phyloP scores from a whole-genome alignment of 2,797 vertebrate genomes.

The Myotis daubentonii region DNA sequence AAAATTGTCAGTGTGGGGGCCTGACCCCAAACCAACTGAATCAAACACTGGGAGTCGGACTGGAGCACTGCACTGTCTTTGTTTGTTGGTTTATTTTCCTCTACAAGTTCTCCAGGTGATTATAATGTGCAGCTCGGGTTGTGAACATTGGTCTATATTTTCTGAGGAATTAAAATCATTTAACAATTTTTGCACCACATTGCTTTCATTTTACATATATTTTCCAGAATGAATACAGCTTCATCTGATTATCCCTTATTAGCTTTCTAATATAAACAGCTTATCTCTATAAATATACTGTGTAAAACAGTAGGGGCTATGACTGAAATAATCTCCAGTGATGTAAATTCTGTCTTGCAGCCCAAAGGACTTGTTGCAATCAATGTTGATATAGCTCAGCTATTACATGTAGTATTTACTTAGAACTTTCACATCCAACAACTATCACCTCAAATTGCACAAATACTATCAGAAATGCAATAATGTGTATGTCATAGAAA shows the following conservation, averaged over 20 bases:
- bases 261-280: neutral
- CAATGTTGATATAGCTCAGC: neutral
- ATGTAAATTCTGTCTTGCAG: neutral
- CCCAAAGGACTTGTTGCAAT: neutral
- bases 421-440: constrained; percentile 9
- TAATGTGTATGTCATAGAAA: neutral
- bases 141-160: neutral
- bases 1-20: neutral
- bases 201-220: constrained; percentile 26
- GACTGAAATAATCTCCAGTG: neutral
- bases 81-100: neutral
- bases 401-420: neutral
- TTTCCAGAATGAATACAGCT: neutral
- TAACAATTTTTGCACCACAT: neutral
- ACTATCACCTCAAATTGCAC: neutral
- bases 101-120: neutral
- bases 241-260: neutral
- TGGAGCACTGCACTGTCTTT: neutral
- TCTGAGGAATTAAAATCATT: neutral
- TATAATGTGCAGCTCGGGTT: neutral
- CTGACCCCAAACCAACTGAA: constrained; percentile 5
- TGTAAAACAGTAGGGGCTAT: neutral
- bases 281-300: neutral
- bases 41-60: neutral
- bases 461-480: neutral